Percentiles rank a stretch among this genome's conserved stretches.
Evolutionary conservation across 1,140 invertebrate species (phyloP).

Genomic region (Macrobrachium nipponense): DNA sequence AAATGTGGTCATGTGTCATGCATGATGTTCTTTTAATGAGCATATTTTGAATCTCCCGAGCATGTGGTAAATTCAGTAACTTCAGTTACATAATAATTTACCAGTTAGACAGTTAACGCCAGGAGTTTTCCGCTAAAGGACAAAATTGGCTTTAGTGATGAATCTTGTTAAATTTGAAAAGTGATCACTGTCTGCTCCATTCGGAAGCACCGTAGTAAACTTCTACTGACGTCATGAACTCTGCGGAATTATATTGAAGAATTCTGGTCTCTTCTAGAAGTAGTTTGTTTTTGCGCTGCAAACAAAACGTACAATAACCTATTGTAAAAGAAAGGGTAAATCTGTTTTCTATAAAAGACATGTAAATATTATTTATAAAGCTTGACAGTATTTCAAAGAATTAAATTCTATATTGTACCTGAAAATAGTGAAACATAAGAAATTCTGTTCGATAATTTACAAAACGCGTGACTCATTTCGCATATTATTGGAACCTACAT

Average conservation of each 20-base stretch:
- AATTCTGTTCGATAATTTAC: background rate
- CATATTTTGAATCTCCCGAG: too few species aligned
- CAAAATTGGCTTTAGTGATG: too few species aligned
- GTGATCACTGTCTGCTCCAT: too few species aligned
- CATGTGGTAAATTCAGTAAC: too few species aligned
- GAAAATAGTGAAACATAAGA: background rate
- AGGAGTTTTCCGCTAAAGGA: too few species aligned
- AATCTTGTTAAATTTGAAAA: too few species aligned
- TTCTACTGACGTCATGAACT: background rate
- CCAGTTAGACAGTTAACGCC: too few species aligned
- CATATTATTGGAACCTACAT: conserved; percentile 16
- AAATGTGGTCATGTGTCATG: too few species aligned
- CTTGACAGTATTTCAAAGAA: background rate
- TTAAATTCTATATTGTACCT: too few species aligned
- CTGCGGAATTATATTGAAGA: background rate
- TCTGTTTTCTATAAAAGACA: too few species aligned
- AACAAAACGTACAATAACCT: background rate
- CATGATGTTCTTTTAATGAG: too few species aligned
- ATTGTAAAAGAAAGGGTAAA: background rate
- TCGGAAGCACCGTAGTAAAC: background rate
- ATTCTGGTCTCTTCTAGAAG: background rate
- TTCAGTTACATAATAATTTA: too few species aligned
- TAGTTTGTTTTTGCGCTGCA: background rate
- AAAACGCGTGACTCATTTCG: background rate
- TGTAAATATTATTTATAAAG: background rate